These are phyloP conservation scores for Semnopithecus entellus DNA, from an alignment of 2,113 vertebrate species.

Conservation along the genomic window DNA sequence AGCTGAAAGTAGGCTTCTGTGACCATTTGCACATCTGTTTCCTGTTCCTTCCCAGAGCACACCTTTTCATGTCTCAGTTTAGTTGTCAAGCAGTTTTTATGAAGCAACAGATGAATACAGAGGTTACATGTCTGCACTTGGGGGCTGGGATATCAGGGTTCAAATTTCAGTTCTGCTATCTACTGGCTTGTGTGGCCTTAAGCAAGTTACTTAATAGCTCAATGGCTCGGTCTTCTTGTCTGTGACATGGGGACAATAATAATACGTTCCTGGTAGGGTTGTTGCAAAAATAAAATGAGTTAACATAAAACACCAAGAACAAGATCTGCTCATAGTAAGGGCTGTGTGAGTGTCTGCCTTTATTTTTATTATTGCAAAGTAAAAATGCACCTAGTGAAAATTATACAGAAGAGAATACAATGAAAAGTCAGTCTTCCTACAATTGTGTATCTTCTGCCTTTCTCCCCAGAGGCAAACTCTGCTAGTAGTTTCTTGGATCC, in stretches of 20 bases:
- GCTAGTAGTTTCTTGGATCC: background rate
- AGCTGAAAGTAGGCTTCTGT: background rate
- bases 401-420: fast-evolving
- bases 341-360: fast-evolving
- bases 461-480: background rate
- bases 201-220: background rate
- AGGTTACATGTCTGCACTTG: fast-evolving
- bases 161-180: background rate
- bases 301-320: background rate
- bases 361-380: background rate
- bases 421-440: background rate
- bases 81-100: background rate
- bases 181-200: background rate
- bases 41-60: no score
- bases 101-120: background rate
- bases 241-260: background rate
- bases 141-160: background rate
- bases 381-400: background rate
- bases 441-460: background rate
- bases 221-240: background rate
- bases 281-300: background rate
- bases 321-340: background rate
- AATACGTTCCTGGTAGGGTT: fast-evolving
- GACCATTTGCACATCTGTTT: background rate
- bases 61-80: background rate